phyloP scores from a whole-genome alignment of 1,140 invertebrate genomes.

The Agraylea sexmaculata region DNA sequence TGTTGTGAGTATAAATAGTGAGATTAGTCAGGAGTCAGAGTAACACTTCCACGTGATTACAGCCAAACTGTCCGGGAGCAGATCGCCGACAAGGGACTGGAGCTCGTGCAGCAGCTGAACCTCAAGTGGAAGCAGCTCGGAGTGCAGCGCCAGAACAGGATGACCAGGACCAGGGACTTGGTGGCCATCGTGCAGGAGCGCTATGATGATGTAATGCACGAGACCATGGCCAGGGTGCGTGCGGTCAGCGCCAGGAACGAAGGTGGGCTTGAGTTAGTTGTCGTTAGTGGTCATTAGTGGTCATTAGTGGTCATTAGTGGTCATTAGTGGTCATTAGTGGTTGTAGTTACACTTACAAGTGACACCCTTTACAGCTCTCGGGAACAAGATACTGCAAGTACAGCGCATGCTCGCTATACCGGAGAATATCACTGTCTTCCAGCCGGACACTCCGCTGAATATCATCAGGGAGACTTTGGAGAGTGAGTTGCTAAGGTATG shows the following conservation, averaged over 20 bases:
- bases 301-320: neutral
- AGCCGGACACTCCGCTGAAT: slow-evolving; percentile 6
- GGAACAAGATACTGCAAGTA: slow-evolving; percentile 10
- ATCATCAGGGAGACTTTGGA: slow-evolving; percentile 11
- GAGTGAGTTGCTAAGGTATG: slow-evolving; percentile 14
- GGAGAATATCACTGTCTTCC: slow-evolving; percentile 3
- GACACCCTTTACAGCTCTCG: slow-evolving; percentile 11
- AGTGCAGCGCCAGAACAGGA: slow-evolving; percentile 13
- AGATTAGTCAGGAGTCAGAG: too few species aligned
- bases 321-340: neutral
- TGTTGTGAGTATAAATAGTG: too few species aligned
- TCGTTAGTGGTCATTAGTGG: neutral
- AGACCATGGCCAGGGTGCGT: slow-evolving; percentile 16
- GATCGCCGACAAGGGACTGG: too few species aligned
- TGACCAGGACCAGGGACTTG: slow-evolving; percentile 11
- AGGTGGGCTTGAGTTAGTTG: slow-evolving; percentile 12
- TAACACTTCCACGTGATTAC: too few species aligned
- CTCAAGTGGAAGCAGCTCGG: slow-evolving; percentile 18
- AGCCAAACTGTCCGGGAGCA: too few species aligned
- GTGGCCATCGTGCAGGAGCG: slow-evolving; percentile 18
- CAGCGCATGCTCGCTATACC: slow-evolving; percentile 9
- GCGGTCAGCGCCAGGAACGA: slow-evolving; percentile 14
- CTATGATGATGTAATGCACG: slow-evolving; percentile 18
- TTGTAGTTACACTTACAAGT: neutral
- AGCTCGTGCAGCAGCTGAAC: too few species aligned